Percentiles rank a stretch among this genome's conserved stretches.
Conservation (phyloP, 2,888 invertebrate genomes). For the Meteorus cinctellus region DNA sequence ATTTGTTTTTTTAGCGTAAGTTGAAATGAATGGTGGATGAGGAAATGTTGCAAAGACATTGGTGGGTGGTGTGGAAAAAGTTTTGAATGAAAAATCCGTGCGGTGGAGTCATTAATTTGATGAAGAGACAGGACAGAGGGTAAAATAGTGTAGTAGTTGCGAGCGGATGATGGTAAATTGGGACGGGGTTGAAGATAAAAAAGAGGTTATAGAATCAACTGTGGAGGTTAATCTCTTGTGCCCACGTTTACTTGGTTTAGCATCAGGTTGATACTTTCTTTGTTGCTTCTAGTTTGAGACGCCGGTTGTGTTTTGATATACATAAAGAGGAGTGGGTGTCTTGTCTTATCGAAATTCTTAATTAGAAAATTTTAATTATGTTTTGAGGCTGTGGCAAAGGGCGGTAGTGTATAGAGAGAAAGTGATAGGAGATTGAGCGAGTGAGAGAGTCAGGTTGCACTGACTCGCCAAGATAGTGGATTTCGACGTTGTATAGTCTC, state of each 20-base stretch:
- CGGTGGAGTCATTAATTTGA: constrained; percentile 49
- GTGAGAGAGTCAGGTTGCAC: constrained; percentile 32
- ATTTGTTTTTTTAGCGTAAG: too few species aligned
- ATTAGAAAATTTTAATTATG: constrained; percentile 74
- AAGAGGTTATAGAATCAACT: constrained; percentile 19
- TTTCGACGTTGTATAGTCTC: constrained; percentile 17
- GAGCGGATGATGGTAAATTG: background rate
- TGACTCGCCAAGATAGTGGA: constrained; percentile 38
- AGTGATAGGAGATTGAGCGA: background rate
- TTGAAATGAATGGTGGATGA: background rate
- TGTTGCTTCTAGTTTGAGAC: constrained; percentile 11
- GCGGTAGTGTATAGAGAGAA: constrained; percentile 31
- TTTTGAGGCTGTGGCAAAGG: constrained; percentile 60
- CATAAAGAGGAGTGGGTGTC: constrained; percentile 43
- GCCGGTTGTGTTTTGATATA: constrained; percentile 17
- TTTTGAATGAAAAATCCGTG: constrained; percentile 26
- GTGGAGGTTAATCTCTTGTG: constrained; percentile 31
- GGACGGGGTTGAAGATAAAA: background rate
- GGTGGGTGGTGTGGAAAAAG: background rate
- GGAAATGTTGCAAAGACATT: constrained; percentile 11
- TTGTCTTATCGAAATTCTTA: constrained; percentile 72
- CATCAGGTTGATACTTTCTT: constrained; percentile 24
- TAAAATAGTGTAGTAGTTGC: constrained; percentile 6
- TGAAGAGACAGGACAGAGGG: constrained; percentile 31
- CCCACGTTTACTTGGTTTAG: constrained; percentile 26